Evolutionary conservation across 2,797 vertebrate species (phyloP), one percentile per base, ranked within the genome.

Genomic region (Bradypodion ventrale): DNA sequence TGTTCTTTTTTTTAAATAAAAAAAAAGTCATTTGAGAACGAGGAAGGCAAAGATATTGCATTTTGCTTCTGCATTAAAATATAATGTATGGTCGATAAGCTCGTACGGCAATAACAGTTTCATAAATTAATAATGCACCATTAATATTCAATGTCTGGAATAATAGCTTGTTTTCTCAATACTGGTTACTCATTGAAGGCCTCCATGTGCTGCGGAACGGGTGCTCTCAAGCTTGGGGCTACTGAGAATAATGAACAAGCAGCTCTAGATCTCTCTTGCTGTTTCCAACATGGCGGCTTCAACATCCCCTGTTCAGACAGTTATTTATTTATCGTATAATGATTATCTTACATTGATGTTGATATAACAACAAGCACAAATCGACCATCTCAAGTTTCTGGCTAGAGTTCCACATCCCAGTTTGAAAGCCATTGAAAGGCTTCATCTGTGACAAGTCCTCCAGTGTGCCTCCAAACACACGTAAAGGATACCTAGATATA

Each of bases 1-100:
- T 60, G 79, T 88, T 62, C 8, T 86, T 73, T 85, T 89, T 29
- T 42, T 16, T 60, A 77, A n/a, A n/a, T n/a, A n/a, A n/a, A n/a
- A n/a, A n/a, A n/a, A n/a, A n/a, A n/a, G 92, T 89, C 74, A 92
- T 84, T 87, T 27, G 72, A 83, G 85, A 0, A 5, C 85, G 78
- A 88, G 78, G 83, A n/a, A n/a, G n/a, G n/a, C n/a, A 91, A 89
- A 91, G 72, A 75, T 85, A 80, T 92, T 92, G 60, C 79, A 81
- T 92, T 56, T 93, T 87, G 49, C 63, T 89, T 13, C 87, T 90
- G 83, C 87, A 92, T 93, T 89, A 84, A 89, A 88, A 92, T 86
- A 83, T 85, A 77, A 77, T 60, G 80, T 79, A 83, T 78, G 7
- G 2, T 52, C 73, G 75, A 72, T 86, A 82, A 35, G 89, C 85